Percentiles rank a stretch among this genome's conserved stretches.
Evolutionary conservation across 2,113 vertebrate genomes (phyloP).

Genomic region (Eonycteris spelaea): DNA sequence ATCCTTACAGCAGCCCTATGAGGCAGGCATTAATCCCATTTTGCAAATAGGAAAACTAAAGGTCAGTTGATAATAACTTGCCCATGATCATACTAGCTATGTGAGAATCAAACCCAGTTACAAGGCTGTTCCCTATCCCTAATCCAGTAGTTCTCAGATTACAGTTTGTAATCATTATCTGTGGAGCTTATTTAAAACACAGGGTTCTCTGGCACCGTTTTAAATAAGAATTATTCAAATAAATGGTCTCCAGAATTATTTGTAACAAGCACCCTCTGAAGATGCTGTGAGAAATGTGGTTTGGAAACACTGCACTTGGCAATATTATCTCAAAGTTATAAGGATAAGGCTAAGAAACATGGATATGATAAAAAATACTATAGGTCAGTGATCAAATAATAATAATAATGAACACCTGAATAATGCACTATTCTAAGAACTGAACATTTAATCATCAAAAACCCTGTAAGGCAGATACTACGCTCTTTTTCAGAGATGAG

Average conservation of each 20-base stretch:
- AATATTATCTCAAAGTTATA: neutral
- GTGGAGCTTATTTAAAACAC: neutral
- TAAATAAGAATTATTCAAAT: conserved; percentile 16
- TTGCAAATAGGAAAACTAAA: neutral
- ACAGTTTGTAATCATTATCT: neutral
- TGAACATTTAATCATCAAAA: neutral
- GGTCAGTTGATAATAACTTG: neutral
- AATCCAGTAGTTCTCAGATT: neutral
- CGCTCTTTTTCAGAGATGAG: neutral
- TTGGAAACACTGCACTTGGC: neutral
- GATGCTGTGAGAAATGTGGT: neutral
- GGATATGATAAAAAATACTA: neutral
- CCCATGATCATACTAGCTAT: neutral
- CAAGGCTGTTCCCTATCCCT: neutral
- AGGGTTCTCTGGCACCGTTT: neutral
- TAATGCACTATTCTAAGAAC: neutral
- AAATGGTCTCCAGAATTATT: neutral
- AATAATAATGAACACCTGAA: neutral
- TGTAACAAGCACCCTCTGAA: neutral
- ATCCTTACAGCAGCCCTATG: neutral
- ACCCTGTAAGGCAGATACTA: neutral
- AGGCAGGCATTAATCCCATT: neutral
- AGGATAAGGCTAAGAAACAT: neutral
- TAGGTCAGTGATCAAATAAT: neutral
- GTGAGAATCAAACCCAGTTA: neutral